Base-by-base conservation (phyloP, 30 jellyfish, hydroid and myxozoan genomes). In the Turritopsis rubra region DNA sequence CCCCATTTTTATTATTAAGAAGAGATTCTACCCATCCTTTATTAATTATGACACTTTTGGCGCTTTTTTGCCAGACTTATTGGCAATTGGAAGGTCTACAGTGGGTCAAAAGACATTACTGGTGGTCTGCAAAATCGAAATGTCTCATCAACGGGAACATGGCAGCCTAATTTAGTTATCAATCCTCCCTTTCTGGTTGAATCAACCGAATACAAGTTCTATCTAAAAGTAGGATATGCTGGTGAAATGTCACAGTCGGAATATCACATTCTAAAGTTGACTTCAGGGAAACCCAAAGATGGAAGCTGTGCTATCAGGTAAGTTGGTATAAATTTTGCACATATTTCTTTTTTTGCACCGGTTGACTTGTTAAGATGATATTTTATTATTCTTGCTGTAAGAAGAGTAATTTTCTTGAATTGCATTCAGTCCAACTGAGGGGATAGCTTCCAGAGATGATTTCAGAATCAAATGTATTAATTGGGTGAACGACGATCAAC, bases 401-500 rank as follows among this genome's bases (percentile, higher is more conserved):
- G 19, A 30, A 28, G 66, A 18, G 1, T 27, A 1, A 7, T 7
- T 23, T 84, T 13, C 19, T 21, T n/a, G 24, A n/a, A 75, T 29
- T 41, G 21, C 21, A 66, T 86, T 29, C 72, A 88, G 96, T 66
- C 91, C 89, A 5, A 24, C 18, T 22, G 80, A 52, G 3, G 97
- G 97, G 18, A 9, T 53, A 0, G 96, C 83, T 13, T 79, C 88
- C 18, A 75, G 31, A 75, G 79, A 90, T 22, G 66, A 85, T n/a
- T 91, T 65, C 87, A 88, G 74, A 53, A 76, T 91, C 72, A 82
- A 54, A 52, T 91, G 97, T 66, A 21, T 54, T 22, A 71, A 76
- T 27, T 91, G 97, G 97, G 52, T 70, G 60, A 78, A 87, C 26
- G 80, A 65, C 8, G 97, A 91, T 28, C 66, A 54, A 3, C 91